These are phyloP conservation scores for Alouatta palliata DNA, from an alignment of 2,113 vertebrate genomes.

Conservation along the genomic window DNA sequence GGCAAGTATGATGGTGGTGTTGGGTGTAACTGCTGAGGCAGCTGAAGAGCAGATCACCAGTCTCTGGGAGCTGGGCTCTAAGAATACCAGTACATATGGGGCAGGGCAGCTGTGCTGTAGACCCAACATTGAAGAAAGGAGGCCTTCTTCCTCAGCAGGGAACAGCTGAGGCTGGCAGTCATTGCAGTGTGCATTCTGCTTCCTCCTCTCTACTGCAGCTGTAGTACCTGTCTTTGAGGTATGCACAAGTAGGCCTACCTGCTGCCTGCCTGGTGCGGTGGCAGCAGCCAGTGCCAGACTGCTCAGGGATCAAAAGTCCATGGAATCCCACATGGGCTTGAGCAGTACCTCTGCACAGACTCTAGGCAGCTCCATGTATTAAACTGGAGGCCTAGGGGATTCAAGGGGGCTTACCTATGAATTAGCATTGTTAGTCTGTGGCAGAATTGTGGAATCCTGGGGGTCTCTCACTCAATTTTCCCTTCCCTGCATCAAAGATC, in stretches of 20 bases:
- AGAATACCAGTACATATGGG: background rate
- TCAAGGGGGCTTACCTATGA: background rate
- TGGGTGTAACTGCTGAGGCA: background rate
- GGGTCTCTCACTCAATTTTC: background rate
- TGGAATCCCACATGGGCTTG: background rate
- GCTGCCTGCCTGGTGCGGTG: background rate
- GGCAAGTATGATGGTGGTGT: background rate
- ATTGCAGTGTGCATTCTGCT: background rate
- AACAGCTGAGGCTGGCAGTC: background rate
- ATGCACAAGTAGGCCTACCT: background rate
- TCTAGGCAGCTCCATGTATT: background rate
- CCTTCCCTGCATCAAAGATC: background rate
- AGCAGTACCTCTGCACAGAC: background rate
- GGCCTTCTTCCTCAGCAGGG: background rate
- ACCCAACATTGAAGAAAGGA: background rate
- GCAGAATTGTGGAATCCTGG: background rate
- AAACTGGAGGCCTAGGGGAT: background rate
- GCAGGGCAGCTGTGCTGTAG: background rate
- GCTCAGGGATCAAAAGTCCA: background rate
- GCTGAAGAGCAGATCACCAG: background rate
- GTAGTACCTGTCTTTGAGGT: background rate
- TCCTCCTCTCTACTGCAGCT: background rate
- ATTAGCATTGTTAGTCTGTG: background rate
- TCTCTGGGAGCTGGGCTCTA: background rate
- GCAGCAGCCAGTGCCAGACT: background rate